Evolutionary conservation across 2,797 vertebrate species (phyloP), one percentile per base, ranked within the genome.

Genomic region (Syngnathus rostellatus): DNA sequence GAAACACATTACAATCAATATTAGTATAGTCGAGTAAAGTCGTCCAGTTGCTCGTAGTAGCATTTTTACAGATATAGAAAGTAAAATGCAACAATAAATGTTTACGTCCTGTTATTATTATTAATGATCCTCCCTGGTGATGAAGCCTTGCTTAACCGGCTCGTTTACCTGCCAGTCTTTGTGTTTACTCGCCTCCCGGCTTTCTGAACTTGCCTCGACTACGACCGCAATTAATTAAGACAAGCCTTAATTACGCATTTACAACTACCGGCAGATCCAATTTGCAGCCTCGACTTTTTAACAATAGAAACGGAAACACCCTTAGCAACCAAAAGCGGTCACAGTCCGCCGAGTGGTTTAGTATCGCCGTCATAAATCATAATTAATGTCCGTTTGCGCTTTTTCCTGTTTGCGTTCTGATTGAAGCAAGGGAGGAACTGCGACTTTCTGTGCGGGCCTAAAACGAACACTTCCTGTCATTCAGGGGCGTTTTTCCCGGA

Each of bases 401-500:
- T 75, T 83, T 85, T 87, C 85, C 78, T 85, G 75, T 89, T 77
- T 91, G 89, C 89, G 65, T 88, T 62, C 62, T 84, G 68, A 73
- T 76, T 77, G 54, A 70, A 63, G 73, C 73, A 72, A 77, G 68
- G 66, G 69, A 75, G 65, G 77, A 70, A 78, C 64, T 65, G 72
- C 90, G 88, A 46, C 16, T 46, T 46, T 46, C 12, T 46, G 45
- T 46, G 45, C 4, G 45, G 45, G 12, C 92, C 94, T 93, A 94
- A 94, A 94, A 94, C 89, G 90, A 92, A 93, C 92, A 95, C 94
- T 98, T 98, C 96, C 95, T 94, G 87, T 94, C 89, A 99, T 99
- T 98, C 94, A 89, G 89, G 89, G 90, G 89, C 83, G 91, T 94
- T 92, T 92, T 94, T 78, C 93, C 93, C 92, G 89, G 92, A 90